Percentiles rank a stretch among this genome's conserved stretches.
These are phyloP conservation scores for Shargacucullia verbasci DNA, from an alignment of 2,888 invertebrate species.

Conservation along the genomic window DNA sequence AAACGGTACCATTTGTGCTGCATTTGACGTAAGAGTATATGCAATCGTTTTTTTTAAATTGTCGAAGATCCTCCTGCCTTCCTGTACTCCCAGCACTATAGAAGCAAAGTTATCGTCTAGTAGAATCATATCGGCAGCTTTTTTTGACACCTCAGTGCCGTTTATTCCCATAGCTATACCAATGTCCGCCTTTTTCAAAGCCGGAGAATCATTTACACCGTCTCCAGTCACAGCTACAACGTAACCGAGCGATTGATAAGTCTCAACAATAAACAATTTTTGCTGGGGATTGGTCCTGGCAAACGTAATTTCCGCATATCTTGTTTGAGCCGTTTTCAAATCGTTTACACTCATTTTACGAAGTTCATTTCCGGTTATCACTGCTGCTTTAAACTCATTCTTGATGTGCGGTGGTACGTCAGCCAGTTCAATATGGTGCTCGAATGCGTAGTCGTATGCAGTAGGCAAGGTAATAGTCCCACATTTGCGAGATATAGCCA, in stretches of 20 bases:
- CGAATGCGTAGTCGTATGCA: constrained; percentile 92
- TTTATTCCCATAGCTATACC: constrained; percentile 95
- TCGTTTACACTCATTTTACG: constrained; percentile 88
- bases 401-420: constrained; percentile 86
- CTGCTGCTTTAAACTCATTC: constrained; percentile 76
- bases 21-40: constrained; percentile 94
- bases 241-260: constrained; percentile 93
- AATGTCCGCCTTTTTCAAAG: constrained; percentile 95
- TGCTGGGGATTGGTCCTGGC: constrained; percentile 92
- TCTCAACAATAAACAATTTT: constrained; percentile 92
- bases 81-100: constrained; percentile 95
- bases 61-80: constrained; percentile 94
- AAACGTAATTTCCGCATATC: constrained; percentile 92
- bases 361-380: constrained; percentile 87
- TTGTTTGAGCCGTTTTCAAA: constrained; percentile 88
- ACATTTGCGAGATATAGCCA: constrained; percentile 91
- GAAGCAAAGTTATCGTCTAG: constrained; percentile 97
- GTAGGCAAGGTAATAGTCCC: constrained; percentile 91
- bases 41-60: constrained; percentile 96
- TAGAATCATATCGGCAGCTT: constrained; percentile 97
- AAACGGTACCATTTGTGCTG: constrained; percentile 95
- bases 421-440: constrained; percentile 86
- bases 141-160: constrained; percentile 94
- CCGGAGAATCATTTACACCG: constrained; percentile 96
- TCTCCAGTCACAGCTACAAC: constrained; percentile 97